phyloP scores from a whole-genome alignment of 2,113 vertebrate genomes.

The Orthochromis indermauri region DNA sequence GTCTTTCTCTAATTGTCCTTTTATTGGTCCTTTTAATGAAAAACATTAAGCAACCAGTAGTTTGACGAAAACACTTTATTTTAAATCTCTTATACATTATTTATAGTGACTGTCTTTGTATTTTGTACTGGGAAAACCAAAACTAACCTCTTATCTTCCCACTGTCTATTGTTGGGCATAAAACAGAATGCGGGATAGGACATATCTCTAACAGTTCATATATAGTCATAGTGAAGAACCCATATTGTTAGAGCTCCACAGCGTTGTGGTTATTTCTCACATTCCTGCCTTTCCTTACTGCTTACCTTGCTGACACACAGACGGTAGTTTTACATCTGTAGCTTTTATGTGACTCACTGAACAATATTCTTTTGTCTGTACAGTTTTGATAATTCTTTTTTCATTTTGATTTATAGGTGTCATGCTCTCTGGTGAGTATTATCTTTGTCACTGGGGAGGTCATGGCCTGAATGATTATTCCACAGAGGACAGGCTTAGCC shows the following conservation, averaged over 20 bases:
- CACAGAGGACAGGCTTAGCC: neutral
- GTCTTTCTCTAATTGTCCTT: neutral
- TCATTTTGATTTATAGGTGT: constrained; percentile 1
- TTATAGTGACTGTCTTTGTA: neutral
- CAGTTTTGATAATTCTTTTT: neutral
- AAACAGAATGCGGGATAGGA: neutral
- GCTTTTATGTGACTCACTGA: neutral
- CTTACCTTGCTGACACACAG: neutral
- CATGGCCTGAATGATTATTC: neutral
- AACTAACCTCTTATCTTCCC: neutral
- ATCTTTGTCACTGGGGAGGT: neutral
- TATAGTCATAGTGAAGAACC: neutral
- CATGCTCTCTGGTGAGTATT: neutral
- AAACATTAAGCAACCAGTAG: neutral
- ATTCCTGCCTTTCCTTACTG: neutral
- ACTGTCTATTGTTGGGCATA: neutral
- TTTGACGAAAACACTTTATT: neutral
- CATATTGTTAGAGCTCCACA: neutral
- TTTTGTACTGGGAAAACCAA: neutral
- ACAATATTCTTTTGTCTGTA: neutral
- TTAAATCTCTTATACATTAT: neutral
- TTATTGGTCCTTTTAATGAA: neutral
- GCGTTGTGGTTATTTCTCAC: neutral
- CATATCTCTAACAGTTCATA: neutral
- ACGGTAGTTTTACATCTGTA: neutral